Percentiles rank a stretch among this genome's conserved stretches.
These are phyloP conservation scores for Athalia cordata DNA, from an alignment of 2,888 invertebrate genomes.

Conservation along the genomic window DNA sequence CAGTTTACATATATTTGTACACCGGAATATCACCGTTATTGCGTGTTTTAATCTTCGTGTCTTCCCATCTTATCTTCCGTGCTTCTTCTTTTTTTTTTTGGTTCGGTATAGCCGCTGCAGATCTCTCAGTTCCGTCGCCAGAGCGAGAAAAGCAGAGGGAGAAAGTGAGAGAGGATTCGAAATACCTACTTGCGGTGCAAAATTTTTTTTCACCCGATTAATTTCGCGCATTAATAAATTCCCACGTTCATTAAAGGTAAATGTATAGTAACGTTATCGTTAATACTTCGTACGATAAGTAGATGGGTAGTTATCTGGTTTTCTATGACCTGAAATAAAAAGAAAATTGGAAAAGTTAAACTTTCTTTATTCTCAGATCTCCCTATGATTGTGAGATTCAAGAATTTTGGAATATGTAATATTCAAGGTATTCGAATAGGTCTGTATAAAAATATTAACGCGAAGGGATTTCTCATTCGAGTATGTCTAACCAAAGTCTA, in stretches of 20 bases:
- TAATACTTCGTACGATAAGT: too few species aligned
- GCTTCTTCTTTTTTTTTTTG: background rate
- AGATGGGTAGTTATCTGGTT: too few species aligned
- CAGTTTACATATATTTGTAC: background rate
- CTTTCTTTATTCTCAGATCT: too few species aligned
- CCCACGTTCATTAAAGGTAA: background rate
- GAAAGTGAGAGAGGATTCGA: too few species aligned
- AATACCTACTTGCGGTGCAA: too few species aligned
- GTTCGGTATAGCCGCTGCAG: background rate
- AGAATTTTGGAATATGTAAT: too few species aligned
- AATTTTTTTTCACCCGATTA: background rate
- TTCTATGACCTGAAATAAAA: too few species aligned
- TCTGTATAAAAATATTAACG: background rate
- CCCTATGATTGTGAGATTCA: too few species aligned
- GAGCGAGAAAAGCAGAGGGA: too few species aligned
- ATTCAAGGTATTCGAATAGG: too few species aligned
- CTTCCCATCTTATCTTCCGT: background rate
- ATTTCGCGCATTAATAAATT: constrained; percentile 5
- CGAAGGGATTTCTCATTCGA: background rate
- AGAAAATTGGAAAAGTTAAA: too few species aligned
- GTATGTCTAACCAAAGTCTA: background rate
- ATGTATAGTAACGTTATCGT: too few species aligned
- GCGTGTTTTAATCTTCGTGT: constrained; percentile 27
- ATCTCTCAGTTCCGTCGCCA: background rate
- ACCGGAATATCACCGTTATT: constrained; percentile 23